Conservation (phyloP, 37 sponge, comb jelly and placozoan genomes). For the Spongia lamella region DNA sequence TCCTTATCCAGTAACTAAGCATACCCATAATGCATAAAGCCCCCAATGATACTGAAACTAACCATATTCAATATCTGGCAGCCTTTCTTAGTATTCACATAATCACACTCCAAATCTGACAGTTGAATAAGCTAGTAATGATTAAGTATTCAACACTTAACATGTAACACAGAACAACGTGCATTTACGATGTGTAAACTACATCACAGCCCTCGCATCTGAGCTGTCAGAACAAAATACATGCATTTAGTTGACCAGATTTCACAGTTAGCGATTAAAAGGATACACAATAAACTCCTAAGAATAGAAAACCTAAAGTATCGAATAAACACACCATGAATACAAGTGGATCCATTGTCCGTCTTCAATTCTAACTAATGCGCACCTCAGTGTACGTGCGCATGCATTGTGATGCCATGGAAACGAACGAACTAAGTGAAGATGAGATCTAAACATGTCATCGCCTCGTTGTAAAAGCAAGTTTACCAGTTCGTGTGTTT, state of each 20-base stretch:
- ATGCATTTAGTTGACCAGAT: no score
- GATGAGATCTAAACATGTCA: no score
- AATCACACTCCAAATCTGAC: constrained; percentile 91
- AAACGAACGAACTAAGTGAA: neutral
- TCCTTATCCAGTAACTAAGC: constrained; percentile 8
- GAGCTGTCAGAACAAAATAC: no score
- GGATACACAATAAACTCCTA: constrained; percentile 82
- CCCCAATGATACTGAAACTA: neutral
- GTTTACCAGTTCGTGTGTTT: no score
- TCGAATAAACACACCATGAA: constrained; percentile 56
- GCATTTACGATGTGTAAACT: no score
- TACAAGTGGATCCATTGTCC: constrained; percentile 40
- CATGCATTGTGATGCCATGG: neutral
- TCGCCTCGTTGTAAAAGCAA: no score
- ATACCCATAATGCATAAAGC: neutral
- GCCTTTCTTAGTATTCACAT: constrained; percentile 77
- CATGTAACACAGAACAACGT: no score
- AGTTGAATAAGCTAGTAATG: constrained; percentile 64
- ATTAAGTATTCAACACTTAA: neutral
- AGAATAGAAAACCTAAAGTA: constrained; percentile 27
- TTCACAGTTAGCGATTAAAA: no score
- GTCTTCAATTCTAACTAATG: no score
- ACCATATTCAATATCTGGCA: constrained; percentile 81
- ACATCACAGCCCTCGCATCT: no score
- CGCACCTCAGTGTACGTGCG: neutral